phyloP scores from a whole-genome alignment of 37 sponge, comb jelly and placozoan species.

The Halichondria panicea region DNA sequence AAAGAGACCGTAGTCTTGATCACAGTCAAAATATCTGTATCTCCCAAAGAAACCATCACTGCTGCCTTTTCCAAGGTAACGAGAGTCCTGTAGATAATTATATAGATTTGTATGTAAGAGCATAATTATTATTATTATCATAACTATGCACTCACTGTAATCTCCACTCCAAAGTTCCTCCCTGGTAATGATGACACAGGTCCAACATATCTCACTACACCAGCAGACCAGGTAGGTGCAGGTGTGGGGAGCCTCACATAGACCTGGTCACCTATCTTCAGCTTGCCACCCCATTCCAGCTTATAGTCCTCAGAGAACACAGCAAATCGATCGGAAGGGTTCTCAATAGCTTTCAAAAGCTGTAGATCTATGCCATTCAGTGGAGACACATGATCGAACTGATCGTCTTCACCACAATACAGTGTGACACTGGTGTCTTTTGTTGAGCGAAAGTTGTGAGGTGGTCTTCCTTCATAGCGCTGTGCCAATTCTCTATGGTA shows the following conservation, averaged over 20 bases:
- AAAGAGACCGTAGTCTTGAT: constrained; percentile 35
- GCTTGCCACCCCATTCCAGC: constrained; percentile 25
- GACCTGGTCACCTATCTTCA: constrained; percentile 27
- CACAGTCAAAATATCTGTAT: constrained; percentile 51
- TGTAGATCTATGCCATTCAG: constrained; percentile 16
- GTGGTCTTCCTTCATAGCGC: constrained; percentile 4
- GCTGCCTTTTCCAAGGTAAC: not conserved
- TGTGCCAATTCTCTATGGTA: not conserved
- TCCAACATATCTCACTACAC: constrained; percentile 21
- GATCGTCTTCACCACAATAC: not conserved
- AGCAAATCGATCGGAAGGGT: constrained; percentile 1
- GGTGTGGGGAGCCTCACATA: constrained; percentile 10
- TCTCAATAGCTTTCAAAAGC: constrained; percentile 26
- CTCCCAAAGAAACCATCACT: constrained; percentile 46
- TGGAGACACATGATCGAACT: too few species aligned
- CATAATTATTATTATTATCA: not conserved
- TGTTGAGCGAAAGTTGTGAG: constrained; percentile 11
- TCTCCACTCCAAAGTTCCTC: constrained; percentile 47
- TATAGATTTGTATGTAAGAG: too few species aligned
- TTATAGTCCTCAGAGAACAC: not conserved
- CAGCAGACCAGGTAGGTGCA: not conserved
- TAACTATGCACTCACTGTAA: constrained; percentile 13
- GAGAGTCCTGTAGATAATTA: not conserved
- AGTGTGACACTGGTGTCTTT: constrained; percentile 4
- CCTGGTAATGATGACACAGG: constrained; percentile 7